Percentiles rank a stretch among this genome's conserved stretches.
Conservation (phyloP, 1,140 invertebrate genomes). For the Drosophila tristis region DNA sequence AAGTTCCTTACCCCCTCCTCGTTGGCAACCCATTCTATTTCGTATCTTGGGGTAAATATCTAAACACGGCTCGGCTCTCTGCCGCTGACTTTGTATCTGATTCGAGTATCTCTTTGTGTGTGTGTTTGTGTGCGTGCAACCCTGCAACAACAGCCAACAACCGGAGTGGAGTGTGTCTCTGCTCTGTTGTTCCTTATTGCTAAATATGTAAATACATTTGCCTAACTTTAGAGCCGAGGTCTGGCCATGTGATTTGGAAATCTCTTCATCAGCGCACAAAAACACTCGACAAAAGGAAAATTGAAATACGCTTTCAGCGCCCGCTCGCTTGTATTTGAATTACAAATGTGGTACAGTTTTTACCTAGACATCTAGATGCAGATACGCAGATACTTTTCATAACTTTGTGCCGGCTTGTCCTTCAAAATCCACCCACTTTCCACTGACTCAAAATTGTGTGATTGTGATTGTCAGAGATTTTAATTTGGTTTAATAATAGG, state of each 20-base stretch:
- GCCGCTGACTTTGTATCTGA: slow-evolving; percentile 40
- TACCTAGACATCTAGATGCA: slow-evolving; percentile 21
- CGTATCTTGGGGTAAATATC: slow-evolving; percentile 71
- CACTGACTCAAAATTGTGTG: background rate
- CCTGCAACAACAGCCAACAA: slow-evolving; percentile 30
- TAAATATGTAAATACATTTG: slow-evolving; percentile 78
- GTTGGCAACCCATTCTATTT: slow-evolving; percentile 52
- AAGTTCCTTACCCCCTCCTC: slow-evolving; percentile 34
- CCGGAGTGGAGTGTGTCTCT: slow-evolving; percentile 46
- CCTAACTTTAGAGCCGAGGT: slow-evolving; percentile 72
- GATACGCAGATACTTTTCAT: slow-evolving; percentile 51
- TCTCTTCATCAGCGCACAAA: slow-evolving; percentile 53
- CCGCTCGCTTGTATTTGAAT: slow-evolving; percentile 52
- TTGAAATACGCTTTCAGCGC: slow-evolving; percentile 61
- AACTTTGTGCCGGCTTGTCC: slow-evolving; percentile 7
- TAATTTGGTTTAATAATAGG: slow-evolving; percentile 31
- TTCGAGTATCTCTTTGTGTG: slow-evolving; percentile 10
- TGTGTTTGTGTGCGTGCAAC: slow-evolving; percentile 24
- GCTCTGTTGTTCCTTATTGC: slow-evolving; percentile 35
- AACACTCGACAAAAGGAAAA: slow-evolving; percentile 49
- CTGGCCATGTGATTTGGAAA: slow-evolving; percentile 59
- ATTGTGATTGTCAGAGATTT: slow-evolving; percentile 36
- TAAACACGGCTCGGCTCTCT: slow-evolving; percentile 21
- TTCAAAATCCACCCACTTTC: slow-evolving; percentile 26
- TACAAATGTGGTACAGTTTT: slow-evolving; percentile 61